Base-by-base conservation (phyloP, 2,888 invertebrate species). In the Sminthurinus aureus region DNA sequence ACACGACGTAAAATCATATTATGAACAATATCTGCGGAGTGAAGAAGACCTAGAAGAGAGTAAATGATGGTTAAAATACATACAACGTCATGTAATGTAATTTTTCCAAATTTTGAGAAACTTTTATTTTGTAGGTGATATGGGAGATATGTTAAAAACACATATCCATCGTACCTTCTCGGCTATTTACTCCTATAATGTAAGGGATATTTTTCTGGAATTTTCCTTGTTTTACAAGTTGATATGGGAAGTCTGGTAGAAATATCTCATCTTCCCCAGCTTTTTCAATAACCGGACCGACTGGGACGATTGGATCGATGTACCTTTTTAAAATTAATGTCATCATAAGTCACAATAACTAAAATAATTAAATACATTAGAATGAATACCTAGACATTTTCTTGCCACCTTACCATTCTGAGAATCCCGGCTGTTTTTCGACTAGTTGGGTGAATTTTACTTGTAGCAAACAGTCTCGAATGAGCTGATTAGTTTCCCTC, bases 151-250 rank as follows among this genome's bases (percentile, higher is more conserved):
- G n/a, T n/a, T n/a, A n/a, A n/a, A n/a, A n/a, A n/a, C n/a, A n/a
- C n/a, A n/a, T n/a, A n/a, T n/a, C n/a, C 69, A 69, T 69, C 22
- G 86, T 78, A 0, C 87, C 87, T 81, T 88, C 87, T n/a, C 87
- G 85, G 26, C 85, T 84, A 83, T 88, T 88, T 1, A 87, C 86
- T 22, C 87, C 87, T 24, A 85, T 73, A 26, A 88, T 71, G 69
- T 85, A 84, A 26, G 85, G 86, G 20, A 88, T 81, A 24, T 86
- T 80, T 51, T 85, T 84, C 79, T 84, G 84, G 67, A 84, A 88
- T 52, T 85, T 82, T 18, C 87, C 87, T 18, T 84, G 82, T 3
- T 80, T 64, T 51, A 88, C 82, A 15, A 86, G 79, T 24, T 24
- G 77, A 66, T 84, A 85, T 3, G 87, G 87, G 77, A 80, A 85